Base-by-base conservation (phyloP, 1,140 invertebrate species). In the Battus philenor region DNA sequence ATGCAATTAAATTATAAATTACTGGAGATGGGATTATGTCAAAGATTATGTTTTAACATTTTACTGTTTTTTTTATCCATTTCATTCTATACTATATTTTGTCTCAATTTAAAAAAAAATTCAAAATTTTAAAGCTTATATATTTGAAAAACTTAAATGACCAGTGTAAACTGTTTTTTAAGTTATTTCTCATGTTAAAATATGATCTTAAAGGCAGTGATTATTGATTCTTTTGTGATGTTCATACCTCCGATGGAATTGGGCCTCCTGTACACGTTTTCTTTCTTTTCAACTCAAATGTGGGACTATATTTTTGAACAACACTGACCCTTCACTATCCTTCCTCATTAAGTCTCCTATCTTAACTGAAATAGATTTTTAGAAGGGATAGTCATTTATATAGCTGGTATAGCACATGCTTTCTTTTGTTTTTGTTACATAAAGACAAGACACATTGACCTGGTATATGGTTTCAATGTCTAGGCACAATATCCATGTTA, bases 341-440 rank as follows among this genome's bases (percentile, higher is more conserved):
- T 18, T 41, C 12, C 15, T 41, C 32, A 4, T 27, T 8, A 44
- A 29, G 10, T 38, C 10, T 43, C 24, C 44, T 47, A 47, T 31
- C 45, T 44, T 31, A 27, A 41, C 32, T 20, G 41, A 13, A 26
- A 45, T 56, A 55, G 38, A 29, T 44, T 12, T 11, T 33, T 32
- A 43, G 30, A 26, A 30, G 48, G 48, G 32, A 50, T 49, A 49
- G 38, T 36, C 29, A 30, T 30, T 11, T 39, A 26, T 44, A 46
- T 61, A 62, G 49, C 54, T 47, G 47, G 49, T 63, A 47, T 68
- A 72, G 70, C 64, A 74, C 72, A 51, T 45, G 62, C 72, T 72
- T 74, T 50, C 43, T 62, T 72, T 53, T 59, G 58, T 51, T 62
- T 59, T 39, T 55, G 22, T 57, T 56, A 52, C 29, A 44, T 51